Conservation (phyloP, 2,797 vertebrate species). For the Enteromius unitaeniatus region DNA sequence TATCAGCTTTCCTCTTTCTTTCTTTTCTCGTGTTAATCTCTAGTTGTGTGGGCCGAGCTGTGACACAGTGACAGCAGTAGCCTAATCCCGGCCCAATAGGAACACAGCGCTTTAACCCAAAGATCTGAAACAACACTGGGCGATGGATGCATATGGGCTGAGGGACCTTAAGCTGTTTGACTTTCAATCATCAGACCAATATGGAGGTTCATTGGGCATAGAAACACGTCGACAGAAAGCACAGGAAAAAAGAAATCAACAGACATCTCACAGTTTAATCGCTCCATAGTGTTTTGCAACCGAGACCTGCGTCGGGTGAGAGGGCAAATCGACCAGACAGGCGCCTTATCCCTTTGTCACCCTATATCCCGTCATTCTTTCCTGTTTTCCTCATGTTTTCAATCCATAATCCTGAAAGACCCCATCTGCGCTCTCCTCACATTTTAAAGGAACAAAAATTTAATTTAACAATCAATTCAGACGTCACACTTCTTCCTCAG, state of each 20-base stretch:
- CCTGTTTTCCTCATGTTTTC: slow-evolving; percentile 61
- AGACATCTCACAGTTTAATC: slow-evolving; percentile 61
- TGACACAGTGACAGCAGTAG: slow-evolving; percentile 44
- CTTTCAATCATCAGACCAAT: slow-evolving; percentile 68
- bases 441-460: slow-evolving; percentile 76
- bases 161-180: slow-evolving; percentile 61
- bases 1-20: slow-evolving; percentile 6
- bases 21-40: slow-evolving; percentile 47
- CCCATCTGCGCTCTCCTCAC: slow-evolving; percentile 51
- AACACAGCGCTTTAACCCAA: slow-evolving; percentile 48
- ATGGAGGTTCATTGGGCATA: slow-evolving; percentile 71
- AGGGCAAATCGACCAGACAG: slow-evolving; percentile 79
- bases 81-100: slow-evolving; percentile 55
- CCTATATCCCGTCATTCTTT: slow-evolving; percentile 60
- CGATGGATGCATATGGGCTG: neutral
- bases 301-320: slow-evolving; percentile 78
- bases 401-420: slow-evolving; percentile 82
- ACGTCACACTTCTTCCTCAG: slow-evolving; percentile 22
- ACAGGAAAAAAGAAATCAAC: slow-evolving; percentile 65
- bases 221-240: slow-evolving; percentile 64
- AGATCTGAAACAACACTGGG: slow-evolving; percentile 49
- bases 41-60: slow-evolving; percentile 57
- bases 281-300: slow-evolving; percentile 50
- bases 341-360: slow-evolving; percentile 72
- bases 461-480: slow-evolving; percentile 82